A percentile compares a stretch with the other conserved stretches of the same genome.
Evolutionary conservation across 2,113 vertebrate genomes (phyloP).

Genomic region (Sinocyclocheilus rhinocerous): DNA sequence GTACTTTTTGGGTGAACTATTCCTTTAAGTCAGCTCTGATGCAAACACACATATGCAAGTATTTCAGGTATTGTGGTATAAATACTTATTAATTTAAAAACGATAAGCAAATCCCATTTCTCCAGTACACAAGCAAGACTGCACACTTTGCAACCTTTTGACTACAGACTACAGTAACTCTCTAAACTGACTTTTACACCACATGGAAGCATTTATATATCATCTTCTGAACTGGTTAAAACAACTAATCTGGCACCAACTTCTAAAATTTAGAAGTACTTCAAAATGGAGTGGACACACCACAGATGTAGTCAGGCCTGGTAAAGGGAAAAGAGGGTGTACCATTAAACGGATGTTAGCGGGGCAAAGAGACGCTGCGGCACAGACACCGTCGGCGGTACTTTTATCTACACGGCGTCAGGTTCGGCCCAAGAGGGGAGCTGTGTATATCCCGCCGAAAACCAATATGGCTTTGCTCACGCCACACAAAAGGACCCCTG

Average conservation of each 20-base stretch:
- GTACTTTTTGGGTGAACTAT: too few relatives aligned
- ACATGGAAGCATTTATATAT: background rate
- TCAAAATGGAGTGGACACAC: background rate
- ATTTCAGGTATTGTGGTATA: background rate
- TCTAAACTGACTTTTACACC: too few relatives aligned
- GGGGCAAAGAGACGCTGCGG: background rate
- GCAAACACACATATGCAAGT: too few relatives aligned
- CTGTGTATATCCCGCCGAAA: conserved; percentile 54
- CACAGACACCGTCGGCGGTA: conserved; percentile 13
- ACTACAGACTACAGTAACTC: background rate
- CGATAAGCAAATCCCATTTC: too few relatives aligned
- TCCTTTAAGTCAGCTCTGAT: too few relatives aligned
- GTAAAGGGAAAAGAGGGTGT: background rate
- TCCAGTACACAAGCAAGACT: too few relatives aligned
- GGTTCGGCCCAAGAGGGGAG: conserved; percentile 43
- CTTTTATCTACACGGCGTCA: conserved; percentile 57
- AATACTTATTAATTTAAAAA: too few relatives aligned
- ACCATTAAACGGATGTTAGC: background rate
- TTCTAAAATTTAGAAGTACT: background rate
- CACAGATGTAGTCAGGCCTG: background rate
- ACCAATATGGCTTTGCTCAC: conserved; percentile 59
- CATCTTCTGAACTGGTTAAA: background rate
- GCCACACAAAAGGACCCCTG: conserved; percentile 55
- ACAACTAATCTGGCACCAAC: background rate
- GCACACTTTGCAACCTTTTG: background rate